Percentiles rank a stretch among this genome's conserved stretches.
Conservation (phyloP, 2,113 vertebrate species). For the Mohoua ochrocephala region DNA sequence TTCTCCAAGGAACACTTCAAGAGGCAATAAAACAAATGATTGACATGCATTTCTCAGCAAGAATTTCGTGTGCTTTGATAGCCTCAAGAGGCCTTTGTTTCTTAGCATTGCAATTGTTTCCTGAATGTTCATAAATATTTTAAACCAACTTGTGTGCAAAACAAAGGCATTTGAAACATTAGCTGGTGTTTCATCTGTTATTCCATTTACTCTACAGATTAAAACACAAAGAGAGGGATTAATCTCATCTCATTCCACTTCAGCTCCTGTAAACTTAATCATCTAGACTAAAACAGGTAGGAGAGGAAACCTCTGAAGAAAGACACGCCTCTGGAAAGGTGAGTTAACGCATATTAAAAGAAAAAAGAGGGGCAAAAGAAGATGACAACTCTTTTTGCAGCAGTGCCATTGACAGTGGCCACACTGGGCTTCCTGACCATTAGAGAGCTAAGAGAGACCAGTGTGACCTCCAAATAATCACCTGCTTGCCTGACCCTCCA, state of each 20-base stretch:
- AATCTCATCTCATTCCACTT: background rate
- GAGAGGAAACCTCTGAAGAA: background rate
- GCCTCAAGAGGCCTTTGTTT: background rate
- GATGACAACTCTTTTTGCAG: background rate
- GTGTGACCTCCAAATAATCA: background rate
- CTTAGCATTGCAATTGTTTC: background rate
- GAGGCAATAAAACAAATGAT: background rate
- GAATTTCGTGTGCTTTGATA: background rate
- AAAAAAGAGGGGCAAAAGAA: background rate
- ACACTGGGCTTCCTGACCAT: background rate
- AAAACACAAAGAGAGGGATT: background rate
- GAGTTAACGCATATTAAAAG: background rate
- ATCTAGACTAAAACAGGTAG: background rate
- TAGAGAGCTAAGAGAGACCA: background rate
- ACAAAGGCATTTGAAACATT: background rate
- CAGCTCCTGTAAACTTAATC: background rate
- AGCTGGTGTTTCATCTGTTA: background rate
- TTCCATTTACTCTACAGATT: background rate
- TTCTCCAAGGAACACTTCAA: conserved; percentile 7
- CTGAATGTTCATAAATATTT: background rate
- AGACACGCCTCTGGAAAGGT: background rate
- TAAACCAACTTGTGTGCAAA: background rate
- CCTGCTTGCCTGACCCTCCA: background rate
- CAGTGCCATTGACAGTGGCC: background rate
- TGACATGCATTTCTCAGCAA: background rate